Evolutionary conservation across 2,797 vertebrate species (phyloP), one percentile per base, ranked within the genome.

Genomic region (Megaceryle alcyon): DNA sequence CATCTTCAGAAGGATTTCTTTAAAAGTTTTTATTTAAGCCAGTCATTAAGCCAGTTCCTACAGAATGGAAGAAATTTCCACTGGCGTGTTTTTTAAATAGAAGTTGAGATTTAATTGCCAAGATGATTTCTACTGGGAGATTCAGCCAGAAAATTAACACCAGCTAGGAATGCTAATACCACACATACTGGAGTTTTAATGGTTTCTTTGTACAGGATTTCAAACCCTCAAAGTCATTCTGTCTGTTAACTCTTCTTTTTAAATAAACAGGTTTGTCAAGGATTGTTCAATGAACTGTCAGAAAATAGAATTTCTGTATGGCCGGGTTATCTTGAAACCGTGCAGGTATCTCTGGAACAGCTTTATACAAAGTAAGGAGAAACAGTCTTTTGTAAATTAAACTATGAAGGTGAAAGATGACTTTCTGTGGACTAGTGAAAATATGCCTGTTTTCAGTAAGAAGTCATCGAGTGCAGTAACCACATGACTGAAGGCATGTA

Each of bases 251-350:
- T 94, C 78, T 44, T 51, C n/a, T 81, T 96, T 56, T 82, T 66
- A 73, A 92, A 82, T 48, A 88, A 88, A 86, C 76, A 99, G 99
- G 98, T 99, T 76, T 99, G 99, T 97, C 99, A 99, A 96, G 99
- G 98, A 31, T 97, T 99, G 71, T 98, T 98, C 93, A 98, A 97
- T 57, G 99, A 99, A 88, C 97, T 99, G 21, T 97, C 98, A 94
- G 98, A 98, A 84, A 98, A 90, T 19, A 98, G 98, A 61, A 98
- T 99, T 97, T 98, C 98, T 49, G 98, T 97, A 1, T 99, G 99
- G 99, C 99, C 99, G 6, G 99, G 99, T 77, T 99, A 99, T 96
- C 98, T 99, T 78, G 98, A 99, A 96, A 98, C 99, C 8, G 33
- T 91, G 49, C 97, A 98, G 0, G 90, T 96, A 20, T 98, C 99